A percentile compares a stretch with the other conserved stretches of the same genome.
These are phyloP conservation scores for Goniozus legneri DNA, from an alignment of 1,140 invertebrate species.

Conservation along the genomic window DNA sequence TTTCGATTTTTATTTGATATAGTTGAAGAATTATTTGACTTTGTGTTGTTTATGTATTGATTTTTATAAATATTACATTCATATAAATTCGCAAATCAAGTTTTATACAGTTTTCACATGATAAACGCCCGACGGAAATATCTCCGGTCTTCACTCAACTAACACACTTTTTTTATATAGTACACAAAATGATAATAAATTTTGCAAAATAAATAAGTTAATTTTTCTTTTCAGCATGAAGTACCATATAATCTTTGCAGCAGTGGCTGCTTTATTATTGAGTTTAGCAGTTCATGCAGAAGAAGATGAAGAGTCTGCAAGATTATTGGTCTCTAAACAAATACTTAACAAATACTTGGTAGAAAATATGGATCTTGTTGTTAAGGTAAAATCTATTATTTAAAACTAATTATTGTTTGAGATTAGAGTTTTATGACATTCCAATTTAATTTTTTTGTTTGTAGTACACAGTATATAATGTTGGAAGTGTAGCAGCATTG, in stretches of 20 bases:
- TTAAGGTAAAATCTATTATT: conserved; percentile 63
- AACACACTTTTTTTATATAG: no score
- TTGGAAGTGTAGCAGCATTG: conserved; percentile 81
- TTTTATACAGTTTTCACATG: no score
- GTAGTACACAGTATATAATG: conserved; percentile 80
- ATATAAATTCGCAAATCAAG: no score
- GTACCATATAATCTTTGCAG: conserved; percentile 31
- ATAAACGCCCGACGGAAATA: no score
- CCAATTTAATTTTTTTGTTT: conserved; percentile 19
- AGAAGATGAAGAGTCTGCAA: conserved; percentile 66
- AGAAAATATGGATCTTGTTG: conserved; percentile 95
- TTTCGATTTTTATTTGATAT: no score
- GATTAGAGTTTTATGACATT: conserved; percentile 1
- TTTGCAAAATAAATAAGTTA: conserved; percentile 13
- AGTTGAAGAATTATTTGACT: no score
- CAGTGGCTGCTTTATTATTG: conserved; percentile 39
- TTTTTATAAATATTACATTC: no score
- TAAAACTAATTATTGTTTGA: background rate
- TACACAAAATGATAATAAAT: no score
- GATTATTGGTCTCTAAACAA: conserved; percentile 79
- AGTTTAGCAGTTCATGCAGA: conserved; percentile 51
- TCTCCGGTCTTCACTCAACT: no score
- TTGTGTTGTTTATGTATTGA: no score
- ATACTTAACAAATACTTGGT: conserved; percentile 97
- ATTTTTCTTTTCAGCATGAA: conserved; percentile 46